These are phyloP conservation scores for Ophraella communa DNA, from an alignment of 2,888 invertebrate species.

Conservation along the genomic window DNA sequence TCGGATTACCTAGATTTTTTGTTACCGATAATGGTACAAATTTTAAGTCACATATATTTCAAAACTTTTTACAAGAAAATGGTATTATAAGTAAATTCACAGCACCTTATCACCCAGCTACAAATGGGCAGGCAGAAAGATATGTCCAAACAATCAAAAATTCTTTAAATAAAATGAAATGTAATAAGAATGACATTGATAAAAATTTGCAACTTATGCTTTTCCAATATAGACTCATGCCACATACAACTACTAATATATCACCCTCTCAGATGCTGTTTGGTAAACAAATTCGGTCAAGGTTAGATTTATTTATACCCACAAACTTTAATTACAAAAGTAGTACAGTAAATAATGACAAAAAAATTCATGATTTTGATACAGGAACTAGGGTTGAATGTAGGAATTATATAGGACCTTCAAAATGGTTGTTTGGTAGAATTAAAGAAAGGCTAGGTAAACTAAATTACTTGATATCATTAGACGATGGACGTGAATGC, in stretches of 20 bases:
- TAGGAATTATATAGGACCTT: neutral
- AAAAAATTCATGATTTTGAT: neutral
- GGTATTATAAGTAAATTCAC: conserved; percentile 26
- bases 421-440: neutral
- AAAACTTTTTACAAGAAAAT: conserved; percentile 32
- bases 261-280: neutral
- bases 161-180: neutral
- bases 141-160: conserved; percentile 24
- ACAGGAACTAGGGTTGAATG: neutral
- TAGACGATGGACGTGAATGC: too few relatives aligned
- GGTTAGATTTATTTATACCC: neutral
- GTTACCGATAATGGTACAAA: conserved; percentile 37
- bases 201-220: neutral
- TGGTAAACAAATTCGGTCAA: neutral
- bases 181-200: neutral
- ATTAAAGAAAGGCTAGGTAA: too few relatives aligned
- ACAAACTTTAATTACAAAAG: neutral
- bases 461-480: too few relatives aligned
- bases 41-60: conserved; percentile 38
- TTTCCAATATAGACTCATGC: neutral
- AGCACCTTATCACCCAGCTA: conserved; percentile 36
- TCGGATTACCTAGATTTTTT: conserved; percentile 35
- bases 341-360: neutral
- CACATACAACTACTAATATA: neutral
- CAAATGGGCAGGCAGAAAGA: conserved; percentile 40